A percentile compares a stretch with the other conserved stretches of the same genome.
These are phyloP conservation scores for Deroplatys truncata DNA, from an alignment of 2,888 invertebrate species.

Conservation along the genomic window DNA sequence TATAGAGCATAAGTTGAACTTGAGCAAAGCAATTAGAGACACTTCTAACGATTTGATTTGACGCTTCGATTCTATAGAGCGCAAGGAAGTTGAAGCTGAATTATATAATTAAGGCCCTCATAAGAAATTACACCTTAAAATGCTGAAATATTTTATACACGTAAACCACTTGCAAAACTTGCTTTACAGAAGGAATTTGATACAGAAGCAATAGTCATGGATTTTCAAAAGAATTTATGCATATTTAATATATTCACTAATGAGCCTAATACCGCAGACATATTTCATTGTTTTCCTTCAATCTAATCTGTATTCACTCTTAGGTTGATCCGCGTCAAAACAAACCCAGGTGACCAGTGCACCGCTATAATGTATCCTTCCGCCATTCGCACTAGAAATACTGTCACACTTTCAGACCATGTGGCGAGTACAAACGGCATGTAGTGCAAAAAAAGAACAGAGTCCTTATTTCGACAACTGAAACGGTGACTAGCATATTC, in stretches of 20 bases:
- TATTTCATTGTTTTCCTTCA: no score
- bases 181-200: background rate
- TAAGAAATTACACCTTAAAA: background rate
- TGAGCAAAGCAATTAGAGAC: background rate
- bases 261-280: no score
- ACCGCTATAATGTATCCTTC: no score
- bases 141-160: background rate
- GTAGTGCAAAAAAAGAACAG: no score
- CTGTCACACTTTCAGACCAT: no score
- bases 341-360: no score
- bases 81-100: background rate
- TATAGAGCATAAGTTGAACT: background rate
- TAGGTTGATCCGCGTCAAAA: no score
- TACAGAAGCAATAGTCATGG: background rate
- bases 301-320: no score
- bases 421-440: no score
- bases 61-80: background rate
- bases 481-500: background rate
- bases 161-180: background rate
- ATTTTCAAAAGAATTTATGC: background rate
- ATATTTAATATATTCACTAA: background rate
- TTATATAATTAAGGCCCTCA: background rate
- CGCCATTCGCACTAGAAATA: no score
- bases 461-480: no score
- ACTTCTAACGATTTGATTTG: no score